Evolutionary conservation across 2,113 vertebrate species (phyloP).

Genomic region (Vulpes ferrilata): DNA sequence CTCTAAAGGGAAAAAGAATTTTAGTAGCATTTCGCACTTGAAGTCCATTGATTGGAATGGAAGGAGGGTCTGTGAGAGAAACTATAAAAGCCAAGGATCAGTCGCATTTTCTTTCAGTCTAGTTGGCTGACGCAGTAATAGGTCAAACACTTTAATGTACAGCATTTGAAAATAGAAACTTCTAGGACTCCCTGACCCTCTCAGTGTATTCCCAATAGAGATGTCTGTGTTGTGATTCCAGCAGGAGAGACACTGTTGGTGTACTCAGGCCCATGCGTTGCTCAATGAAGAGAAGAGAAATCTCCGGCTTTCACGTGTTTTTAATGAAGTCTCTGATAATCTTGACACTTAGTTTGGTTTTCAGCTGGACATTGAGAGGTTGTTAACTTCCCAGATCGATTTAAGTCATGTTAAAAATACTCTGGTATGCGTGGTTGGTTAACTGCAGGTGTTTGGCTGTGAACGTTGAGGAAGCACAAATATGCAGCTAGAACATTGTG

Average conservation of each 20-base stretch:
- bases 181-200: not conserved
- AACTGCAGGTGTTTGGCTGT: slow-evolving; percentile 86
- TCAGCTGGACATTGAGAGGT: slow-evolving; percentile 44
- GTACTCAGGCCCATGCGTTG: not conserved
- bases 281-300: not conserved
- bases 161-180: slow-evolving; percentile 20
- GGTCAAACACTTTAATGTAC: not conserved
- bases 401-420: slow-evolving; percentile 56
- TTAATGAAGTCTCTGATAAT: slow-evolving; percentile 37
- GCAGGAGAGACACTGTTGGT: not conserved
- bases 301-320: not conserved
- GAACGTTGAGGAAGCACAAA: slow-evolving; percentile 52
- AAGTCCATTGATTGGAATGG: not conserved
- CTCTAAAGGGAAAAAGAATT: not conserved
- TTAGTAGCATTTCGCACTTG: not conserved
- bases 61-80: not conserved
- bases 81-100: not conserved
- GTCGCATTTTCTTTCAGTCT: not conserved
- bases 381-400: slow-evolving; percentile 51
- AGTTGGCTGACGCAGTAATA: not conserved
- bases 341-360: slow-evolving; percentile 49
- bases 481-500: slow-evolving; percentile 64
- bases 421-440: slow-evolving; percentile 67
- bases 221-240: not conserved
- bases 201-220: not conserved